Evolutionary conservation across 2,888 invertebrate species (phyloP), one percentile per base, ranked within the genome.

Genomic region (Cataglyphis rosenhaueri): DNA sequence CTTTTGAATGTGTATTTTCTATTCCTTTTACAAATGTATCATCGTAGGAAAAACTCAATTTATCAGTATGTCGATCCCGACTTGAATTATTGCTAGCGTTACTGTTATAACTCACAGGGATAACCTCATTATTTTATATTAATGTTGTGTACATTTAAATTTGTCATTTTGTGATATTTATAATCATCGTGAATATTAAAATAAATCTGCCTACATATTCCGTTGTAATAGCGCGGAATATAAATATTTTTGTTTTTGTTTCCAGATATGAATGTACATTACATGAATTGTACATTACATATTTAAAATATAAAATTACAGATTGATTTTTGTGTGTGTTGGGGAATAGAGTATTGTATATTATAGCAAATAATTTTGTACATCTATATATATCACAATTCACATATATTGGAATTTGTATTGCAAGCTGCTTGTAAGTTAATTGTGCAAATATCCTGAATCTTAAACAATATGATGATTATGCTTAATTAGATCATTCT

Each of bases 41-140:
- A 25, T 59, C 35, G 61, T 52, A n/a, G 35, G 41, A n/a, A 41
- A 32, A 79, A 21, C 1, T 76, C 65, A 21, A 66, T 57, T 57
- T 38, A 57, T 48, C 32, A 44, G 52, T 44, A 35, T 32, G 29
- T 79, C 3, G 29, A 21, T 10, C 57, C 66, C 18, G 48, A n/a
- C 38, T 15, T 81, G 9, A 15, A 64, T 68, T 81, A 29, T 32
- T 57, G 25, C 29, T 65, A 81, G 75, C 35, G 64, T 74, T 76
- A 66, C 59, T 82, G 44, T 59, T 29, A 44, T 44, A 44, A 29
- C 71, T 68, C 57, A 66, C 32, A 68, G 59, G 85, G 83, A 88
- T 91, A 91, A 91, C 90, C 90, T 90, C 86, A 18, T 79, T 25
- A 12, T 48, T 35, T 21, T 21, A 8, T 21, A 21, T 70, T 48